Evolutionary conservation across 2,113 vertebrate genomes (phyloP), one percentile per base, ranked within the genome.

Genomic region (Cochlearius cochlearius): DNA sequence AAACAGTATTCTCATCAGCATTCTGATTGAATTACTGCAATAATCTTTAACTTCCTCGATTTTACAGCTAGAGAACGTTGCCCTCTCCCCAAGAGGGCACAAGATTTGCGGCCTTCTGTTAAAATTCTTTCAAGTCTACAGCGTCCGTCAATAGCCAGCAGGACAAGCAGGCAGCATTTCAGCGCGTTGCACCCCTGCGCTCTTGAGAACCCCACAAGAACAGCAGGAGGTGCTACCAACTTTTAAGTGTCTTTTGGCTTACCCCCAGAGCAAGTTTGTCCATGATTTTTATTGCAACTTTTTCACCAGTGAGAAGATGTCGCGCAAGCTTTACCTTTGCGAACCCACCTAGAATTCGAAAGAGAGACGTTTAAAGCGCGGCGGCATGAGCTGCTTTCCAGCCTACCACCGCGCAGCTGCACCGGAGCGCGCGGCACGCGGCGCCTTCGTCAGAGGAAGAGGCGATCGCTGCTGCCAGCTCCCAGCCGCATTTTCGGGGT

Each of bases 241-340:
- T 29, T 27, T 8, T 3, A 58, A 38, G 8, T 27, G 17, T 16
- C 13, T 64, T 84, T 39, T 49, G 17, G 90, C 98, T 98, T 98
- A 99, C 99, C 99, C 99, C 99, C 27, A 99, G 97, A 39, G 98
- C 98, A 79, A 98, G 98, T 93, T 99, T 99, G 97, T 99, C 99
- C 99, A 99, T 99, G 91, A 99, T 99, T 98, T 99, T 99, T 96
- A 99, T 98, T 34, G 99, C 99, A 93, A 99, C 99, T 76, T 99
- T 99, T 97, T 99, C 99, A 94, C 99, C 98, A 11, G 99, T 99
- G 86, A 99, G 97, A 73, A 98, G 97, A 97, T 99, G 99, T 41
- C 97, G 97, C 1, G 98, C 99, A 78, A 99, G 98, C 83, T 99
- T 99, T 66, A 99, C 99, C 92, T 99, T 99, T 17, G 99, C 99